These are phyloP conservation scores for Diachrysia chrysitis DNA, from an alignment of 2,888 invertebrate species.

Conservation along the genomic window DNA sequence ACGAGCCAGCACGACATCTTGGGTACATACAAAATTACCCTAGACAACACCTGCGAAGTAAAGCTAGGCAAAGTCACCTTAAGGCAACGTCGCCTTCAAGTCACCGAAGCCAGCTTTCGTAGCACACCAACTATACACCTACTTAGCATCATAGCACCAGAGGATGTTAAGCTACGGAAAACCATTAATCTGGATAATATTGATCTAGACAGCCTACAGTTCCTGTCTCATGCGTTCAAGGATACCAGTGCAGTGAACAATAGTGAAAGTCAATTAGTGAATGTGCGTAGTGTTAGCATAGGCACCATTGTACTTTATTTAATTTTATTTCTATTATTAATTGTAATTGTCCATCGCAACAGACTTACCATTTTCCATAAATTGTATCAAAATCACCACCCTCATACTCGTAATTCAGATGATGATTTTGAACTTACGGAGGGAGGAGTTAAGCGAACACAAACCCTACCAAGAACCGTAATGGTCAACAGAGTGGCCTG, in stretches of 20 bases:
- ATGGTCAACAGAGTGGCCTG: too few relatives aligned
- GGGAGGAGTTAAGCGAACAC: neutral
- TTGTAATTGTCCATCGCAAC: neutral
- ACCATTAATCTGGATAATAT: constrained; percentile 5
- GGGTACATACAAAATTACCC: neutral
- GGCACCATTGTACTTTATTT: neutral
- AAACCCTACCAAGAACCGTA: too few relatives aligned
- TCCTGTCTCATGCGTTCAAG: neutral
- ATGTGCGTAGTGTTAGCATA: neutral
- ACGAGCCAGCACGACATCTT: constrained; percentile 5
- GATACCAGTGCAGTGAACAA: neutral
- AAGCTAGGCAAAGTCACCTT: neutral
- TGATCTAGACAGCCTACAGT: neutral
- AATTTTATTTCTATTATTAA: neutral
- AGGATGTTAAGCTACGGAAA: neutral
- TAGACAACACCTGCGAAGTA: neutral
- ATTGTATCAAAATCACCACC: neutral
- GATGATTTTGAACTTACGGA: neutral
- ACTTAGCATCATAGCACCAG: neutral
- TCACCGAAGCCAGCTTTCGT: neutral
- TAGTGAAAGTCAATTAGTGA: neutral
- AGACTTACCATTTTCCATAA: neutral
- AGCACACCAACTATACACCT: neutral
- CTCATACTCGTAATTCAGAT: neutral
- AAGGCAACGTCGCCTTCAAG: neutral